Base-by-base conservation (phyloP, 2,797 vertebrate species). In the Coluber constrictor region DNA sequence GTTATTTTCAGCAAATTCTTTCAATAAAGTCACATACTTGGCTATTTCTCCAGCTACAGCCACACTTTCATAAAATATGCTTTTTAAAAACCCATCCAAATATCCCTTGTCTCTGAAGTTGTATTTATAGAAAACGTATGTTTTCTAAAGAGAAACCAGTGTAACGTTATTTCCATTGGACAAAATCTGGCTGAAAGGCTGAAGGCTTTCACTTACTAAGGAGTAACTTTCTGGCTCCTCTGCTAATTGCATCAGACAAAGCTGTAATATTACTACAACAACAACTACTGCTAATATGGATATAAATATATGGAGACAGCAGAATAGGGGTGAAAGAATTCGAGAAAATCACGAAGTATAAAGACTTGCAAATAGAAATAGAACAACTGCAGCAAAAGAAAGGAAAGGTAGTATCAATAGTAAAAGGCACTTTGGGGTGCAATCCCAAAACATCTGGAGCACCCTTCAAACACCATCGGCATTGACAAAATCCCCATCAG, bases 91-190 rank as follows among this genome's bases (percentile, higher is more conserved):
- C 15, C 51, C 70, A 79, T n/a, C 57, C 86, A 94, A 88, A 61
- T 87, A 94, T 92, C 16, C 56, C 29, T 51, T 88, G 61, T 79
- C 87, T 88, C 66, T 92, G 94, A 94, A 93, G 59, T 91, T 1
- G 87, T 94, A 91, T 94, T 96, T 94, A 92, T 86, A 95, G 96
- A 93, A 96, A 90, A 56, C 25, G 70, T 74, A 9, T 63, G 70
- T 37, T n/a, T n/a, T n/a, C n/a, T n/a, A 87, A 93, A 86, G 1
- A 90, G 90, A 94, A 94, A 95, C 63, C 94, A 91, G 43, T 91
- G 70, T 94, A 88, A 94, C 94, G 66, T 86, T 93, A 89, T 90
- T 95, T 93, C 90, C 89, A 92, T 89, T 70, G 91, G 90, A 63
- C 87, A 94, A 87, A 93, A 18, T 27, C 91, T 90, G 86, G 56